Conservation (phyloP, 2,888 invertebrate genomes). For the Papilio demoleus region DNA sequence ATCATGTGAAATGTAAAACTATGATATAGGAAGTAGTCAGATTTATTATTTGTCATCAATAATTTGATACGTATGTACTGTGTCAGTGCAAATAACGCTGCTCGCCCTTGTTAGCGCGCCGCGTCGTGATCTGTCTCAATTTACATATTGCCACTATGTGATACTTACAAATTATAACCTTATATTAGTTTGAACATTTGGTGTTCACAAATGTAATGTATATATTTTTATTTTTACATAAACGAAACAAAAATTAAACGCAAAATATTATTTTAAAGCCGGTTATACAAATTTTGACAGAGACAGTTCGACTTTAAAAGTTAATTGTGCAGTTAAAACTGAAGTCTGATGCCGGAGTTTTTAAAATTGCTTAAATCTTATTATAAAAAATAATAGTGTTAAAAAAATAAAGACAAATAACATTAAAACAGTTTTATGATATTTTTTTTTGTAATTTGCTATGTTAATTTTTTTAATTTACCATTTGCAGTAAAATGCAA, state of each 20-base stretch:
- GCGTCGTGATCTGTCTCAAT: conserved; percentile 73
- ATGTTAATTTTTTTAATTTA: background rate
- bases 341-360: no score
- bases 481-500: background rate
- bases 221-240: conserved; percentile 8
- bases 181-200: conserved; percentile 42
- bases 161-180: conserved; percentile 40
- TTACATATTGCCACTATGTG: conserved; percentile 54
- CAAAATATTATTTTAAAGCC: background rate
- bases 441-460: background rate
- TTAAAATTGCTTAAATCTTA: no score
- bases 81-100: conserved; percentile 43
- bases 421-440: no score
- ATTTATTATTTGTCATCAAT: conserved; percentile 26
- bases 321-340: no score
- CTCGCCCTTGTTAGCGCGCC: conserved; percentile 61
- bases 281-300: no score
- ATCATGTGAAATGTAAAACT: conserved; percentile 4
- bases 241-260: no score
- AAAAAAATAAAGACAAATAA: no score
- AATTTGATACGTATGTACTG: conserved; percentile 13
- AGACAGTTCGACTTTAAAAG: no score
- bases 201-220: conserved; percentile 27
- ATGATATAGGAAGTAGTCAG: conserved; percentile 1
- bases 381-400: no score